Percentiles rank a stretch among this genome's conserved stretches.
Evolutionary conservation across 1,140 invertebrate species (phyloP).

Genomic region (Neodiprion pinetum): DNA sequence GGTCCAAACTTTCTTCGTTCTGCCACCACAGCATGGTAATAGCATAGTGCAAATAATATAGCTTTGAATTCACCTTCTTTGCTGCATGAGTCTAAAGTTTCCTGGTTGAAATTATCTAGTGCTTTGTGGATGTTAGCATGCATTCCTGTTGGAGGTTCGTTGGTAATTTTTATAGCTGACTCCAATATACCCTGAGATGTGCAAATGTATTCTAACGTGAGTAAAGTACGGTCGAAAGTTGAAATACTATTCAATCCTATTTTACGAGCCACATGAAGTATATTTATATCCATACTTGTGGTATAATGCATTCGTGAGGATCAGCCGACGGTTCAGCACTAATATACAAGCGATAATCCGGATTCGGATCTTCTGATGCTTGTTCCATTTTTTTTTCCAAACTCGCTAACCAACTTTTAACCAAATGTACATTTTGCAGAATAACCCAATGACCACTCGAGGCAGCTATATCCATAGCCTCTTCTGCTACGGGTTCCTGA

Average conservation of each 20-base stretch:
- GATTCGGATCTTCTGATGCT: slow-evolving; percentile 71
- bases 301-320: slow-evolving; percentile 72
- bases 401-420: slow-evolving; percentile 84
- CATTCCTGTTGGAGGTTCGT: slow-evolving; percentile 95
- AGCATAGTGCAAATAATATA: slow-evolving; percentile 91
- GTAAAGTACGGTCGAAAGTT: neutral
- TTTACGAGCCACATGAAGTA: neutral
- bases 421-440: slow-evolving; percentile 89
- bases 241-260: neutral
- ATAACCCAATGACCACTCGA: slow-evolving; percentile 92
- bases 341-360: slow-evolving; percentile 68
- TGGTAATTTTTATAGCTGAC: slow-evolving; percentile 95
- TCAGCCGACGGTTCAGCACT: slow-evolving; percentile 72
- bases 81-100: slow-evolving; percentile 90
- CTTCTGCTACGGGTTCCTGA: slow-evolving; percentile 90
- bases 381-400: slow-evolving; percentile 93
- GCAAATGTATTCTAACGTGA: neutral
- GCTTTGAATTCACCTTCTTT: slow-evolving; percentile 95
- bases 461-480: slow-evolving; percentile 80
- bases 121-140: slow-evolving; percentile 93
- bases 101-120: slow-evolving; percentile 92
- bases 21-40: slow-evolving; percentile 94
- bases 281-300: slow-evolving; percentile 58
- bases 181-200: slow-evolving; percentile 82
- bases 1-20: slow-evolving; percentile 93